Evolutionary conservation across 1,140 invertebrate genomes (phyloP), one percentile per base, ranked within the genome.

Genomic region (Drosophila tristis): DNA sequence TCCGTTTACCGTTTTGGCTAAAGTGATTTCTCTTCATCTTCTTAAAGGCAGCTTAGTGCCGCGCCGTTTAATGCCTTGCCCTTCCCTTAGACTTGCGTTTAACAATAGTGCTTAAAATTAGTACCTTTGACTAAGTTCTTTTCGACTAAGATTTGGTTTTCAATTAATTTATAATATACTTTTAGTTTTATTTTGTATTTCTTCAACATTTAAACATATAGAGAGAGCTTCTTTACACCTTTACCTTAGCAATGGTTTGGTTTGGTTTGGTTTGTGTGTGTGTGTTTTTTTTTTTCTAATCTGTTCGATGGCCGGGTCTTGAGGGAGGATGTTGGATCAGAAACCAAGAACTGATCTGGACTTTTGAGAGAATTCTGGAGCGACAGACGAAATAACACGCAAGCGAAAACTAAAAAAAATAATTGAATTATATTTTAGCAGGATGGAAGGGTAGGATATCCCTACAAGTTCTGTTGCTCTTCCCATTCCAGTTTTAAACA

Each of bases 51-150:
- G 20, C 35, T 39, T 35, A 35, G 31, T 35, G 31, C 20, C 20
- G 20, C 20, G 2, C 31, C 31, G 31, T 9, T 11, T 39, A 13
- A 39, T 39, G 35, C 35, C 11, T 57, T 58, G 29, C 70, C 49
- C 7, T 63, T 67, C 47, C 67, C 64, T 20, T 70, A 58, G 64
- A 70, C 64, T 70, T 70, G 67, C 75, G 63, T 89, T 89, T 65
- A 79, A 89, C 84, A 79, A 89, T 63, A 79, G 79, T 79, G 74
- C 82, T 79, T 82, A 76, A 79, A 89, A 82, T 89, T 82, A 85
- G 59, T 86, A 89, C 78, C 61, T 78, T 87, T 86, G 78, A 87
- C 82, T 87, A 85, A 71, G 78, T 87, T 82, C 20, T 47, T 84
- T 86, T 86, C 48, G 82, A 81, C 81, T 87, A 87, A 86, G 78